Conservation (phyloP, 2,888 invertebrate species). For the Sinelater perroti region DNA sequence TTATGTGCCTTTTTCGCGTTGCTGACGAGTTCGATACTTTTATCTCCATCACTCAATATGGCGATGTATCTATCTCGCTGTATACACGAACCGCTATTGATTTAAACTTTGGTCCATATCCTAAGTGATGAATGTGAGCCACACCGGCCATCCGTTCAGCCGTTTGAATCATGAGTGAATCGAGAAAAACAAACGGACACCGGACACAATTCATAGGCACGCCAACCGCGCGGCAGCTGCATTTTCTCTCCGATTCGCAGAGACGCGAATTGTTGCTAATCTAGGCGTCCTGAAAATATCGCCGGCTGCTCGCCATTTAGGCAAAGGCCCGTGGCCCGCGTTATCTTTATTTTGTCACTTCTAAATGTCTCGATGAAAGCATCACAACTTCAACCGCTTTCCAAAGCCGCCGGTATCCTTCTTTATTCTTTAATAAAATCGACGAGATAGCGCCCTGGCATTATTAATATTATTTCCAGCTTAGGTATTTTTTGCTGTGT, state of each 20-base stretch:
- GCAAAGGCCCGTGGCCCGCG: no score
- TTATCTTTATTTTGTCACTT: no score
- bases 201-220: constrained; percentile 57
- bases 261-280: constrained; percentile 56
- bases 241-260: constrained; percentile 52
- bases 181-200: constrained; percentile 56
- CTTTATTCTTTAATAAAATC: no score
- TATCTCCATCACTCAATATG: constrained; percentile 55
- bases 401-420: no score
- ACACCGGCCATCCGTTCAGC: constrained; percentile 55
- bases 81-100: constrained; percentile 56
- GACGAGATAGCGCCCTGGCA: no score
- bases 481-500: no score
- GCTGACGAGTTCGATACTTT: constrained; percentile 57
- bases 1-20: constrained; percentile 50
- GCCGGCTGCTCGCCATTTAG: no score
- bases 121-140: constrained; percentile 57
- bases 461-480: no score
- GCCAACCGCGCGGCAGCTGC: constrained; percentile 53
- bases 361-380: no score
- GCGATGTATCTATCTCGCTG: constrained; percentile 54
- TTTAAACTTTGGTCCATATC: constrained; percentile 59
- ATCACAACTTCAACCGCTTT: no score
- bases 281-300: constrained; percentile 50
- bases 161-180: constrained; percentile 54